Conservation (phyloP, 2,113 vertebrate genomes). For the Bufo bufo region DNA sequence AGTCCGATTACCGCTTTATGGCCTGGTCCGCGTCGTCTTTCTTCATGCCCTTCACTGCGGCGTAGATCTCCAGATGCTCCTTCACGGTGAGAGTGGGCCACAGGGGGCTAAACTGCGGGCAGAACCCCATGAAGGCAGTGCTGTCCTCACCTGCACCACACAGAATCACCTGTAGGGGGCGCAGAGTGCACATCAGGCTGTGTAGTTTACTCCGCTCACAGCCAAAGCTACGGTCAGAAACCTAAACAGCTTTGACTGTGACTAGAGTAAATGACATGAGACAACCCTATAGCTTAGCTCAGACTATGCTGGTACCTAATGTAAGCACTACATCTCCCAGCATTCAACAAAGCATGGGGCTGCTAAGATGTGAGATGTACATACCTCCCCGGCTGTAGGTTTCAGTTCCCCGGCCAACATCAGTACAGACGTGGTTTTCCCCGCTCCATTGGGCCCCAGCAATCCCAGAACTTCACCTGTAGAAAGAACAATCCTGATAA, state of each 20-base stretch:
- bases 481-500: no score
- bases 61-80: constrained; percentile 80
- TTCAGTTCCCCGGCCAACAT: constrained; percentile 80
- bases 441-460: constrained; percentile 89
- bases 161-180: constrained; percentile 60
- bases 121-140: constrained; percentile 74
- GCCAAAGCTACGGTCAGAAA: neutral
- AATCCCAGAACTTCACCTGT: constrained; percentile 89
- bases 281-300: neutral
- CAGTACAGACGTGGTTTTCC: constrained; percentile 88
- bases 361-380: constrained; percentile 1
- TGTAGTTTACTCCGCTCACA: neutral
- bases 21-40: constrained; percentile 65
- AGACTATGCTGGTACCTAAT: neutral
- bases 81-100: constrained; percentile 81
- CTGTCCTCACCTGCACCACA: rapidly evolving
- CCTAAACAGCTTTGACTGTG: neutral
- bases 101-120: constrained; percentile 82
- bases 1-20: constrained; percentile 73
- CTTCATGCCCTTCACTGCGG: constrained; percentile 75
- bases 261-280: no score
- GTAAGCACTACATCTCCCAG: neutral
- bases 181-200: neutral
- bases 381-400: constrained; percentile 87
- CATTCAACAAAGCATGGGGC: neutral